Base-by-base conservation (phyloP, 2,113 vertebrate species). In the Forbesichthys agassizii region DNA sequence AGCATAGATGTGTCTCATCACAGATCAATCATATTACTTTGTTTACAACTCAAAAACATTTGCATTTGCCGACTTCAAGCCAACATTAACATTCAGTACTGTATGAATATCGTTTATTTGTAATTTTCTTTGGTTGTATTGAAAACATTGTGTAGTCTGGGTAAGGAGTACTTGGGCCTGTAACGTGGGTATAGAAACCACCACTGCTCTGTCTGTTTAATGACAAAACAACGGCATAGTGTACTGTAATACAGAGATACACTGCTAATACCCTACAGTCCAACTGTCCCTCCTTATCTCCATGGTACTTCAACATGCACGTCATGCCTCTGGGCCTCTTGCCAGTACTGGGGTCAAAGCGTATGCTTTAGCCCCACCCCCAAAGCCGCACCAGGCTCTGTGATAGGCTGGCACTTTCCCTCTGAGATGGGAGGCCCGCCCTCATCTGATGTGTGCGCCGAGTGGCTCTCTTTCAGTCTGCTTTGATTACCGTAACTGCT, bases 401-500 rank as follows among this genome's bases (percentile, higher is more conserved):
- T 65, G 68, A 92, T 90, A 90, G 87, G 89, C 65, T 61, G 4
- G 1, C 64, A 20, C 55, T 16, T 46, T 74, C 60, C 66, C 71
- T 68, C 46, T 68, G 64, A 57, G 62, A 58, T 48, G 18, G 3
- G 13, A 10, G 36, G 11, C 56, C 78, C 75, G 27, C 71, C 74
- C 76, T 71, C 46, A 52, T 14, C 1, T 5, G 20, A 63, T 75
- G 33, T 4, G 10, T 63, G 68, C 64, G 13, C 47, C 69, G 74
- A 20, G 65, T 27, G 27, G 1, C 27, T 27, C 27, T 27, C 27
- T 27, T 1, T 81, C 85, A 78, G 86, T 85, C 88, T 85, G 88
- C 86, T 86, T 88, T 86, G 77, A 83, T 89, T 89, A 86, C 61
- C 73, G 79, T 72, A 77, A 73, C 78, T 67, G 74, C 81, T 79